Evolutionary conservation across 2,113 vertebrate genomes (phyloP).

Genomic region (Leucopsar rothschildi): DNA sequence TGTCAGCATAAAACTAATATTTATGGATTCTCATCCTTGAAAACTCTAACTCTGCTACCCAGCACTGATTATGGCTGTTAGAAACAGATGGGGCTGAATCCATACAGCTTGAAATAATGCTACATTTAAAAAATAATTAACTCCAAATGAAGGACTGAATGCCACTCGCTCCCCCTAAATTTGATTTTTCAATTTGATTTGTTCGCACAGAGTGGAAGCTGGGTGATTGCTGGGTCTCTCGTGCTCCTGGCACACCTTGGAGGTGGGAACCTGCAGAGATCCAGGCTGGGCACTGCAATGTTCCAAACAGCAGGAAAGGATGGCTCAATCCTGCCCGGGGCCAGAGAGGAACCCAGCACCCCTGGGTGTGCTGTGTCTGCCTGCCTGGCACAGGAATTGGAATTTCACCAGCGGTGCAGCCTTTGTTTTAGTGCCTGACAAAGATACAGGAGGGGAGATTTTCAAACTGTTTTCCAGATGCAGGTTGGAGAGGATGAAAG

Average conservation of each 20-base stretch:
- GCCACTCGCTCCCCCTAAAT: neutral
- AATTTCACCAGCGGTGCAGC: neutral
- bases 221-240: rapidly evolving
- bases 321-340: rapidly evolving
- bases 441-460: neutral
- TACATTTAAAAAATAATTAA: slow-evolving; percentile 51
- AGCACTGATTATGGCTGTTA: neutral
- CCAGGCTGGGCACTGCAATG: neutral
- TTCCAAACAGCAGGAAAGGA: neutral
- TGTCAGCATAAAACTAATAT: slow-evolving; percentile 51
- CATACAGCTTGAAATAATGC: slow-evolving; percentile 15
- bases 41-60: slow-evolving; percentile 23
- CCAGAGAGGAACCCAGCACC: neutral
- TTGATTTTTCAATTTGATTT: neutral
- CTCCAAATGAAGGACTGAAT: slow-evolving; percentile 29
- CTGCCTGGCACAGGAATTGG: neutral
- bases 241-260: neutral
- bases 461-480: neutral
- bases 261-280: neutral
- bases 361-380: neutral
- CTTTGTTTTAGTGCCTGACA: neutral
- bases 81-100: slow-evolving; percentile 36
- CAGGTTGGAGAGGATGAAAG: neutral
- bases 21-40: slow-evolving; percentile 46
- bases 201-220: neutral